A percentile compares a stretch with the other conserved stretches of the same genome.
phyloP scores from a whole-genome alignment of 2,888 invertebrate species.

The Pyrrhosoma nymphula region DNA sequence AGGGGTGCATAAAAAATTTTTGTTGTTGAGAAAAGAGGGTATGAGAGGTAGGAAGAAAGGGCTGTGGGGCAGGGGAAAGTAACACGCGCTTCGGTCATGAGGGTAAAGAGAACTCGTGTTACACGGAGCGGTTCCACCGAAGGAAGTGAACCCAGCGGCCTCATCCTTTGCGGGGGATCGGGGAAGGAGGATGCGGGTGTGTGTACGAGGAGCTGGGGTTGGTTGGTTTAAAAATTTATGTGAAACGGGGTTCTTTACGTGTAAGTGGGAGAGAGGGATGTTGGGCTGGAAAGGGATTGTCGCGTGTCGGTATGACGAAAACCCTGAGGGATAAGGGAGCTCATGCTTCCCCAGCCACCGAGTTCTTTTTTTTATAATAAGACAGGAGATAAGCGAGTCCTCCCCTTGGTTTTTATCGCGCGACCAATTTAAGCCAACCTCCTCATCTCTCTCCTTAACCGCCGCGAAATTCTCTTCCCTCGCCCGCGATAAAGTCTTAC shows the following conservation, averaged over 20 bases:
- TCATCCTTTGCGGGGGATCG: background rate
- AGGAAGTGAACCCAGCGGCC: background rate
- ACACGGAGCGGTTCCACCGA: background rate
- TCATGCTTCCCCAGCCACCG: background rate
- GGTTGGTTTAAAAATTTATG: background rate
- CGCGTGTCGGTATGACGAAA: background rate
- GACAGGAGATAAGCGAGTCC: background rate
- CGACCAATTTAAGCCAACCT: background rate
- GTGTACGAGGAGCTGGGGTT: background rate
- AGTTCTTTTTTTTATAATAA: background rate
- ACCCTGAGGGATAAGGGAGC: background rate
- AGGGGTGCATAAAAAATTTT: background rate
- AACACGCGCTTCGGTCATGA: slow-evolving; percentile 31
- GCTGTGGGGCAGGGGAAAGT: background rate
- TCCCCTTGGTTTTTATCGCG: slow-evolving; percentile 1
- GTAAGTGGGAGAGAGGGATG: background rate
- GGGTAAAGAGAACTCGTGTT: slow-evolving; percentile 25
- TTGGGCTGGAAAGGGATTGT: background rate
- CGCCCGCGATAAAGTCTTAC: background rate
- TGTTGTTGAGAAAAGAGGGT: too few relatives aligned
- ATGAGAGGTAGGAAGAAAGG: too few relatives aligned
- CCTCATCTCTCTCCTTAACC: background rate
- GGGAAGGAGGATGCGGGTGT: background rate
- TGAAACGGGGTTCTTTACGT: background rate
- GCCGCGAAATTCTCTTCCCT: background rate